Evolutionary conservation across 2,113 vertebrate species (phyloP).

Genomic region (Genyomyrus donnyi): DNA sequence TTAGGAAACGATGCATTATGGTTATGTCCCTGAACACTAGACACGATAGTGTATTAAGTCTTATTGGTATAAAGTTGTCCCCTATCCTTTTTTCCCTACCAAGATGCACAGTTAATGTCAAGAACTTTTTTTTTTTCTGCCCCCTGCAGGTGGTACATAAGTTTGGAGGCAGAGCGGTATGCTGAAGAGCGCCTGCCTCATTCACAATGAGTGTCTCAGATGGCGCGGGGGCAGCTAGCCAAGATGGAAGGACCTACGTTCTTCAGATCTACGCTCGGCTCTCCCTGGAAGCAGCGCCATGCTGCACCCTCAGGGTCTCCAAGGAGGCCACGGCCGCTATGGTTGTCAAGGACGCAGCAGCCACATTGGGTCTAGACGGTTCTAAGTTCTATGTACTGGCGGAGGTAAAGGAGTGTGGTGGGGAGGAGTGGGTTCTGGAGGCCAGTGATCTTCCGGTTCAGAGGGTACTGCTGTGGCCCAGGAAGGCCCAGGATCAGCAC

Average conservation of each 20-base stretch:
- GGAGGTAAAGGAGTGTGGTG: conserved; percentile 90
- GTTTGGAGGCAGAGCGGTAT: conserved; percentile 63
- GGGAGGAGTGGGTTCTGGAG: conserved; percentile 94
- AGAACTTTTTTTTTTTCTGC: not conserved
- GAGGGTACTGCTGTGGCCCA: conserved; percentile 87
- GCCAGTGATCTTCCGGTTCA: conserved; percentile 82
- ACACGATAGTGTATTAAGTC: not conserved
- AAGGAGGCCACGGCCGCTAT: conserved; percentile 80
- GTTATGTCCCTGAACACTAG: not conserved
- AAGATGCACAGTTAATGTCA: not conserved
- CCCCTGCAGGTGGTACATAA: conserved; percentile 60
- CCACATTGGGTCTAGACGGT: conserved; percentile 67
- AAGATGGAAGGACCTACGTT: conserved; percentile 66
- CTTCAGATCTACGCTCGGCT: conserved; percentile 86
- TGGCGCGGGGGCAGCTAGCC: conserved; percentile 65
- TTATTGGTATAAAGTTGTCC: not conserved
- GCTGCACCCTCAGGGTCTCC: conserved; percentile 71
- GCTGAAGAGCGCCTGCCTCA: conserved; percentile 65
- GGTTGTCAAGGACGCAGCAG: conserved; percentile 71
- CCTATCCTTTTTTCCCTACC: not conserved
- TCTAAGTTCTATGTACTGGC: conserved; percentile 77
- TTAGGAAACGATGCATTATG: not conserved
- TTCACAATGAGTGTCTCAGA: conserved; percentile 92
- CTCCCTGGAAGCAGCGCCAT: conserved; percentile 56
- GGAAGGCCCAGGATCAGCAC: conserved; percentile 83